Evolutionary conservation across 2,797 vertebrate genomes (phyloP), one percentile per base, ranked within the genome.

Genomic region (Loris lydekkerianus): DNA sequence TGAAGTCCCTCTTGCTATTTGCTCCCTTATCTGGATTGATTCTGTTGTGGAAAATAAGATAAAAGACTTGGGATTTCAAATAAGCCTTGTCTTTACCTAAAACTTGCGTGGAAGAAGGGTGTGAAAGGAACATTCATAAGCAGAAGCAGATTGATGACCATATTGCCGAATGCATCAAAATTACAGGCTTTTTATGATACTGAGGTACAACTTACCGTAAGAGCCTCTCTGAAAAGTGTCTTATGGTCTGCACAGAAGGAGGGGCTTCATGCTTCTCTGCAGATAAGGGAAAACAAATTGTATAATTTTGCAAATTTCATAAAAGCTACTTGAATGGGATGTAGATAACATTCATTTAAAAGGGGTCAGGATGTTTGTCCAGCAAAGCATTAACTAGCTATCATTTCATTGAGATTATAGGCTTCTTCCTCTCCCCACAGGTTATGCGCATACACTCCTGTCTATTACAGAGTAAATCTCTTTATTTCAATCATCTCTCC

Each of bases 291-390:
- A 92, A 53, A 49, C 10, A 89, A 89, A 85, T 93, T 31, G n/a
- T 27, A 84, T 31, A 29, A 40, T 86, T 89, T 93, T 67, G 34
- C 72, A 40, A 89, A 86, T 17, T 93, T 53, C 58, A 87, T 84
- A 93, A 77, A 43, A 27, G 10, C 88, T 86, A 43, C 53, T 37
- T 92, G 91, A 93, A 70, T 67, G 27, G 43, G 73, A 10, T 85
- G 11, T 67, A n/a, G 67, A 75, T 15, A n/a, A 70, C 60, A 86
- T 53, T 67, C 58, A 70, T 87, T 84, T 86, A 37, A 84, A 61
- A 60, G 15, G 3, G 14, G 73, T 58, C 63, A 56, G 29, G 40
- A 61, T 80, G 14, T 37, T 73, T 92, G 29, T 46, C 63, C 25
- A 61, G 29, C 27, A 72, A 60, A 37, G 82, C 15, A 17, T 46